A percentile compares a stretch with the other conserved stretches of the same genome.
These are phyloP conservation scores for Pseudomyrmex pallidus DNA, from an alignment of 1,140 invertebrate species.

Conservation along the genomic window DNA sequence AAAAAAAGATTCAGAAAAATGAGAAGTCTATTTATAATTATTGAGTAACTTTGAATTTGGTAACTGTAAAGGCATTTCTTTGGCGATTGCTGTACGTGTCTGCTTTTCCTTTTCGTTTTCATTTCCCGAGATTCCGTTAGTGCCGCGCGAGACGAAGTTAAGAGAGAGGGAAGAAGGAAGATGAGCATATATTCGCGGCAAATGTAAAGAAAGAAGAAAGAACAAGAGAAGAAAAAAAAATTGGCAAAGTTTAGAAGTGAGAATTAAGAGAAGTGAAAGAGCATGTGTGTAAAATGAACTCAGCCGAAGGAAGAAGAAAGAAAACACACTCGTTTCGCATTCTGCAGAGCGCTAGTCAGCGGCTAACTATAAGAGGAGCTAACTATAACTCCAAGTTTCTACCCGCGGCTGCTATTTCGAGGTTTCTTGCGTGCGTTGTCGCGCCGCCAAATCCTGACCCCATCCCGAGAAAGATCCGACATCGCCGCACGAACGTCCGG, in stretches of 20 bases:
- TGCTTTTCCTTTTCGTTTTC: constrained; percentile 14
- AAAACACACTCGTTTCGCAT: constrained; percentile 75
- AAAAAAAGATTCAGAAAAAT: too few relatives aligned
- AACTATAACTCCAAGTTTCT: constrained; percentile 80
- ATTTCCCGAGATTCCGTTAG: constrained; percentile 33
- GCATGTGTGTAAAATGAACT: constrained; percentile 47
- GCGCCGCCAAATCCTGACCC: constrained; percentile 76
- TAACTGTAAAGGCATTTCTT: too few relatives aligned
- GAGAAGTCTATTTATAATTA: too few relatives aligned
- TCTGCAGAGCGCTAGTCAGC: constrained; percentile 78
- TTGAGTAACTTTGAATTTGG: too few relatives aligned
- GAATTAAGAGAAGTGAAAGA: constrained; percentile 9
- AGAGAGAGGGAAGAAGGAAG: background rate
- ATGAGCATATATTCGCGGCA: constrained; percentile 9
- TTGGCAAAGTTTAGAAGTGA: background rate
- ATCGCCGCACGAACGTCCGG: background rate
- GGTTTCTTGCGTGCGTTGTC: constrained; percentile 69
- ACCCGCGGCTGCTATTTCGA: constrained; percentile 77
- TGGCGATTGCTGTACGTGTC: background rate
- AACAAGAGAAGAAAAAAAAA: background rate
- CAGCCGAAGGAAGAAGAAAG: constrained; percentile 64
- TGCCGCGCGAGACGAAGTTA: constrained; percentile 1
- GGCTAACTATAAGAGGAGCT: constrained; percentile 80
- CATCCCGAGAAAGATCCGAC: constrained; percentile 27
- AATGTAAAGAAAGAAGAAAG: too few relatives aligned